Percentiles rank a stretch among this genome's conserved stretches.
These are phyloP conservation scores for Aromia moschata DNA, from an alignment of 2,888 invertebrate species.

Conservation along the genomic window DNA sequence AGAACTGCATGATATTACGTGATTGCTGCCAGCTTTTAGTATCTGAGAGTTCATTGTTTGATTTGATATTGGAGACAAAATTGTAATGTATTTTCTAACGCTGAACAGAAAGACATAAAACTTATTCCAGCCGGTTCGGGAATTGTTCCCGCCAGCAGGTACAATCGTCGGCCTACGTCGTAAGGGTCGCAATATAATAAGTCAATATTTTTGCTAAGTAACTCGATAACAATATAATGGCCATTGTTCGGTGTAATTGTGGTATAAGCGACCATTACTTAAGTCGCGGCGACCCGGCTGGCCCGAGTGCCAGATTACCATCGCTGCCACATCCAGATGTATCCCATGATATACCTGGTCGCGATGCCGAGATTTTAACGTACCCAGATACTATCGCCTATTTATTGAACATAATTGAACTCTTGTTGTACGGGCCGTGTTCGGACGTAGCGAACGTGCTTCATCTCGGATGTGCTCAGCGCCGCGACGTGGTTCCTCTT, in stretches of 20 bases:
- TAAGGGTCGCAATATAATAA: constrained; percentile 59
- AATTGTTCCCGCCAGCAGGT: no score
- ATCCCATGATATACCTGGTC: constrained; percentile 52
- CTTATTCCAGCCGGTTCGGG: no score
- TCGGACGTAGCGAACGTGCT: constrained; percentile 33
- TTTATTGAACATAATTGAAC: constrained; percentile 61
- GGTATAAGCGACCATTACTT: constrained; percentile 62
- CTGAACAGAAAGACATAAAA: no score
- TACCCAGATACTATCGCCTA: constrained; percentile 56
- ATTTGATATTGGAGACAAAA: no score
- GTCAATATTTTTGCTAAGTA: constrained; percentile 62
- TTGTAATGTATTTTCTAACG: no score
- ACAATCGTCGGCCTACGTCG: constrained; percentile 23
- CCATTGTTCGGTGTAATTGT: constrained; percentile 63
- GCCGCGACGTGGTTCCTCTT: no score
- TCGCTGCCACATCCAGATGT: constrained; percentile 55
- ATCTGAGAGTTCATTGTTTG: no score
- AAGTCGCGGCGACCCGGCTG: constrained; percentile 46
- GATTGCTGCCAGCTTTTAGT: no score
- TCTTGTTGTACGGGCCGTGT: constrained; percentile 48
- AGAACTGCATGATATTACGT: no score
- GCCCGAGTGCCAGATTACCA: constrained; percentile 56
- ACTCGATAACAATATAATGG: constrained; percentile 63
- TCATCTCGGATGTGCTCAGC: no score
- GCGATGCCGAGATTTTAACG: constrained; percentile 54